Evolutionary conservation across 1,140 invertebrate genomes (phyloP).

Genomic region (Campoletis sonorensis): DNA sequence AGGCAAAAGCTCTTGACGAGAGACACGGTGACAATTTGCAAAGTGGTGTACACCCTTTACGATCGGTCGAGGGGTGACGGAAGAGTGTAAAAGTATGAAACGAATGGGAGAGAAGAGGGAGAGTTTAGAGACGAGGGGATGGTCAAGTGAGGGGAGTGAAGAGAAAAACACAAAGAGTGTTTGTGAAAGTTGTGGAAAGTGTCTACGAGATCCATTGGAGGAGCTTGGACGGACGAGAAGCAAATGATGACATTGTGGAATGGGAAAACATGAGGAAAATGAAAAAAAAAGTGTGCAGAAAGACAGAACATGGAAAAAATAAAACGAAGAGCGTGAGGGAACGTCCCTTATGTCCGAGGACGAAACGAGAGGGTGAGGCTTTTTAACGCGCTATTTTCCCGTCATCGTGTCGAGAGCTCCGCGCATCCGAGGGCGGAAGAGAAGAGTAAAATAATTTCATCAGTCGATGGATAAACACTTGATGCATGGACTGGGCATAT

Average conservation of each 20-base stretch:
- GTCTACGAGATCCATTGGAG: slow-evolving; percentile 1
- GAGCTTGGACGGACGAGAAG: background rate
- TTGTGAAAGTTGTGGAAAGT: slow-evolving; percentile 38
- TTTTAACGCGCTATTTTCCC: slow-evolving; percentile 39
- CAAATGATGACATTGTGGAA: background rate
- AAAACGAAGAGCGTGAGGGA: background rate
- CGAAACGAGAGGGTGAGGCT: slow-evolving; percentile 1
- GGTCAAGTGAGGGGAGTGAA: slow-evolving; percentile 5
- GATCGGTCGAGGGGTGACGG: slow-evolving; percentile 38
- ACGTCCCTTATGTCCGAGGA: background rate
- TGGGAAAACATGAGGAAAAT: background rate
- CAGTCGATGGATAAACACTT: slow-evolving; percentile 44
- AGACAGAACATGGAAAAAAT: background rate
- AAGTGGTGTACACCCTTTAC: slow-evolving; percentile 34
- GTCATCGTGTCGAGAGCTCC: background rate
- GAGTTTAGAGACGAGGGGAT: background rate
- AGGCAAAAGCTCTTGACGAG: background rate
- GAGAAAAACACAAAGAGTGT: slow-evolving; percentile 33
- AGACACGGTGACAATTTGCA: slow-evolving; percentile 36
- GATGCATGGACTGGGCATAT: background rate
- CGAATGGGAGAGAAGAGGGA: background rate
- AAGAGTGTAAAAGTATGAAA: background rate
- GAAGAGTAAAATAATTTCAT: slow-evolving; percentile 45
- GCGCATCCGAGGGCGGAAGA: background rate
- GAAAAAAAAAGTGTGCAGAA: slow-evolving; percentile 11